Evolutionary conservation across 1,140 invertebrate species (phyloP).

Genomic region (Dufourea novaeangliae): DNA sequence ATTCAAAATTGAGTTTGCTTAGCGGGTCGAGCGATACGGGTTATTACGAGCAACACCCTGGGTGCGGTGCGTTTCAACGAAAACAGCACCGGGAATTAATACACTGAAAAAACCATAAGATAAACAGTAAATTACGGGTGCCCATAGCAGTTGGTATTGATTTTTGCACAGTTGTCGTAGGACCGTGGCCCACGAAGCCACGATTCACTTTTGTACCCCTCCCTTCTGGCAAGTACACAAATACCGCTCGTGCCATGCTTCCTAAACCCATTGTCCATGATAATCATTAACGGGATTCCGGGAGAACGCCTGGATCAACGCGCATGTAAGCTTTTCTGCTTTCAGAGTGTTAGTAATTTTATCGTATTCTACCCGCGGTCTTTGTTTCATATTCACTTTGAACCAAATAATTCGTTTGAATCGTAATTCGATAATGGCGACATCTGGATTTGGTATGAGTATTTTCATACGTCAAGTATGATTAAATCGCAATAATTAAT

Average conservation of each 20-base stretch:
- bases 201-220: constrained; percentile 60
- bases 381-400: not conserved
- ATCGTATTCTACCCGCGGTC: not conserved
- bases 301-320: constrained; percentile 40
- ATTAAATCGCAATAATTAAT: not conserved
- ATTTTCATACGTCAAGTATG: not conserved
- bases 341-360: constrained; percentile 48
- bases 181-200: constrained; percentile 39
- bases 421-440: constrained; percentile 16
- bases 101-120: not conserved
- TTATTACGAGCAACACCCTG: not conserved
- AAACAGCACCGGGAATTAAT: not conserved
- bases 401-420: not conserved
- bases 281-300: constrained; percentile 56
- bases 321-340: constrained; percentile 51
- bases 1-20: not conserved
- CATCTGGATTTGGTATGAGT: not conserved
- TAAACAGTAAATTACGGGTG: constrained; percentile 36
- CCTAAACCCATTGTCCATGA: constrained; percentile 60
- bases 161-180: constrained; percentile 57
- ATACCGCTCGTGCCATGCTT: constrained; percentile 52
- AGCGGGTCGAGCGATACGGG: not conserved
- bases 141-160: constrained; percentile 51
- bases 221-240: constrained; percentile 51
- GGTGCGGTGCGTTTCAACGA: not conserved